A percentile compares a stretch with the other conserved stretches of the same genome.
Evolutionary conservation across 2,113 vertebrate genomes (phyloP).

Genomic region (Electrona antarctica): DNA sequence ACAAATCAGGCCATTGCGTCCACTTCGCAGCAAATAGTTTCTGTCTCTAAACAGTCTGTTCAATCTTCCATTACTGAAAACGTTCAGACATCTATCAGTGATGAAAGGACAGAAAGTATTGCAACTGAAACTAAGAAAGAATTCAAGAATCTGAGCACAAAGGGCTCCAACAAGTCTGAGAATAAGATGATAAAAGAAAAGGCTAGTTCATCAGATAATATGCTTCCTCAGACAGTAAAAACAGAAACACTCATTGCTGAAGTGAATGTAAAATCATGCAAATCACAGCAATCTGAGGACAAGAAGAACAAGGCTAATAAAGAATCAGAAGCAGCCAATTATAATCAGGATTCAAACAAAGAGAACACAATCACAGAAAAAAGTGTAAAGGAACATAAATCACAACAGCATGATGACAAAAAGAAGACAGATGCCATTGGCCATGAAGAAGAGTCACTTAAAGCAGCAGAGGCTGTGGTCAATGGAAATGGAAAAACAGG

Average conservation of each 20-base stretch:
- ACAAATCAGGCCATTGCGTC: slow-evolving; percentile 66
- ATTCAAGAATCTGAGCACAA: slow-evolving; percentile 49
- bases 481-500: slow-evolving; percentile 67
- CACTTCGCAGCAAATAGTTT: slow-evolving; percentile 62
- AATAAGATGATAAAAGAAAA: slow-evolving; percentile 32
- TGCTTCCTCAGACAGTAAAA: slow-evolving; percentile 13
- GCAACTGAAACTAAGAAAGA: slow-evolving; percentile 53
- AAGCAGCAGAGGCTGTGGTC: slow-evolving; percentile 54
- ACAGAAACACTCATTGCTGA: slow-evolving; percentile 24
- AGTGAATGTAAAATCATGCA: slow-evolving; percentile 31
- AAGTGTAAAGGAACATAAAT: slow-evolving; percentile 49
- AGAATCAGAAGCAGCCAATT: slow-evolving; percentile 4
- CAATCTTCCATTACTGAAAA: slow-evolving; percentile 40
- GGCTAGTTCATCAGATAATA: slow-evolving; percentile 5
- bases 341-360: slow-evolving; percentile 22
- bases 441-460: slow-evolving; percentile 38
- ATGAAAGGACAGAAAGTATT: slow-evolving; percentile 52
- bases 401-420: slow-evolving; percentile 53
- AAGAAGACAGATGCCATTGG: slow-evolving; percentile 54
- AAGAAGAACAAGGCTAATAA: slow-evolving; percentile 31
- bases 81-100: slow-evolving; percentile 45
- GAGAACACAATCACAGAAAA: slow-evolving; percentile 36
- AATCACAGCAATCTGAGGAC: slow-evolving; percentile 25
- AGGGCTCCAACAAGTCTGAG: slow-evolving; percentile 28
- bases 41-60: slow-evolving; percentile 54